Evolutionary conservation across 2,113 vertebrate genomes (phyloP).

Genomic region (Gavia stellata): DNA sequence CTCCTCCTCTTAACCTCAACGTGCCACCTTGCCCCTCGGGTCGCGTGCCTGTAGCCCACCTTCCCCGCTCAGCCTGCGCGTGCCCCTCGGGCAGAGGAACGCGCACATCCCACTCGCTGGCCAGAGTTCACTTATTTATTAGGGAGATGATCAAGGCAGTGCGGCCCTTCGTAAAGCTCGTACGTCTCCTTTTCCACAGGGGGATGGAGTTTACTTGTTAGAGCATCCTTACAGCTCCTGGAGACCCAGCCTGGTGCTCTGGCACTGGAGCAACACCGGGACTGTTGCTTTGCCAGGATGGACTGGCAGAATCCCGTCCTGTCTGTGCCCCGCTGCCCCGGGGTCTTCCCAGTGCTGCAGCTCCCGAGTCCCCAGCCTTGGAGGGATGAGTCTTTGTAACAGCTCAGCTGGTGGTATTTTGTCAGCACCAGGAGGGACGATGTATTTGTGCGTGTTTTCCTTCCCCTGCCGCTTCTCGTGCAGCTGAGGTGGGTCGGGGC

Average conservation of each 20-base stretch:
- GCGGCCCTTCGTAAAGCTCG: background rate
- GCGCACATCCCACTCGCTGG: rapidly evolving
- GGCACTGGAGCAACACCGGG: background rate
- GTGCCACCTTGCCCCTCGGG: background rate
- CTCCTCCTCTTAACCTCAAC: background rate
- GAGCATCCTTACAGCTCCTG: background rate
- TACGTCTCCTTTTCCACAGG: background rate
- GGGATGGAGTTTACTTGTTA: background rate
- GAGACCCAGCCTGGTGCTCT: background rate
- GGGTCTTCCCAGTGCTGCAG: too few relatives aligned
- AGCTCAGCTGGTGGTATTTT: background rate
- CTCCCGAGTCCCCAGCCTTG: background rate
- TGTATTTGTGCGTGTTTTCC: background rate
- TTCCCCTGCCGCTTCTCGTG: too few relatives aligned
- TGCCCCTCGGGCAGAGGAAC: too few relatives aligned
- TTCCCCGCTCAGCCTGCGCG: background rate
- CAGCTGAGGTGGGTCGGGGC: background rate
- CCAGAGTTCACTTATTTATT: background rate
- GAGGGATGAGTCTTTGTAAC: background rate
- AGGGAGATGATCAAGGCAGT: background rate
- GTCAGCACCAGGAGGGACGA: too few relatives aligned
- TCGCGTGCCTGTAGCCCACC: background rate
- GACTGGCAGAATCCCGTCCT: background rate
- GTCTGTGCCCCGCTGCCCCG: background rate
- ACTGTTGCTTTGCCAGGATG: background rate